Conservation (phyloP, 2,797 vertebrate species). For the Sylvia borin region DNA sequence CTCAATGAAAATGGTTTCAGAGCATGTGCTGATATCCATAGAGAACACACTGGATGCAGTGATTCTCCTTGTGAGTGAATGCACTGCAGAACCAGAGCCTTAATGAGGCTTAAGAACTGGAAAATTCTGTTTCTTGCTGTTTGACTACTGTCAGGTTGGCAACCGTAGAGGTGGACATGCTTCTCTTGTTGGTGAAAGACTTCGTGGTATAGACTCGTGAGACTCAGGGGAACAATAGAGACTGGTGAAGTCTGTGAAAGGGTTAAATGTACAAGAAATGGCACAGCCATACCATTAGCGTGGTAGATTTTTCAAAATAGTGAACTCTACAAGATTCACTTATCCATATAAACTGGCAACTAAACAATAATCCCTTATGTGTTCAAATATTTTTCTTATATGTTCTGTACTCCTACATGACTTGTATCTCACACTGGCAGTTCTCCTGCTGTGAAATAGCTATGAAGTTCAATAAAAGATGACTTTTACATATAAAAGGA, state of each 20-base stretch:
- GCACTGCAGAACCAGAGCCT: neutral
- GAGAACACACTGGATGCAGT: neutral
- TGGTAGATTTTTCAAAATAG: neutral
- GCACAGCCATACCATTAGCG: neutral
- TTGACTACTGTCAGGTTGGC: neutral
- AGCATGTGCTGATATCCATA: neutral
- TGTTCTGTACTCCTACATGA: neutral
- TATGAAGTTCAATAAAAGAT: neutral
- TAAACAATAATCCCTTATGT: neutral
- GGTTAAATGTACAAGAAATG: neutral
- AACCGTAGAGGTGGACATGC: neutral
- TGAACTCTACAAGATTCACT: neutral
- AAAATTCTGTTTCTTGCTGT: neutral
- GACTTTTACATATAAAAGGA: neutral
- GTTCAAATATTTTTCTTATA: neutral
- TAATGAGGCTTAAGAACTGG: neutral
- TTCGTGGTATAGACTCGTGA: neutral
- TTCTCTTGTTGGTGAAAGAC: neutral
- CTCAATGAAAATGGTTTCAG: neutral
- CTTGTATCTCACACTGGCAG: neutral
- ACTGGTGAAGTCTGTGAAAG: neutral
- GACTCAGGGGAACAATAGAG: neutral
- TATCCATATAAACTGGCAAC: neutral
- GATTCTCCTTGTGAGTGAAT: neutral
- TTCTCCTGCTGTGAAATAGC: neutral